phyloP scores from a whole-genome alignment of 2,888 invertebrate genomes.

The Carpatolechia fugitivella region DNA sequence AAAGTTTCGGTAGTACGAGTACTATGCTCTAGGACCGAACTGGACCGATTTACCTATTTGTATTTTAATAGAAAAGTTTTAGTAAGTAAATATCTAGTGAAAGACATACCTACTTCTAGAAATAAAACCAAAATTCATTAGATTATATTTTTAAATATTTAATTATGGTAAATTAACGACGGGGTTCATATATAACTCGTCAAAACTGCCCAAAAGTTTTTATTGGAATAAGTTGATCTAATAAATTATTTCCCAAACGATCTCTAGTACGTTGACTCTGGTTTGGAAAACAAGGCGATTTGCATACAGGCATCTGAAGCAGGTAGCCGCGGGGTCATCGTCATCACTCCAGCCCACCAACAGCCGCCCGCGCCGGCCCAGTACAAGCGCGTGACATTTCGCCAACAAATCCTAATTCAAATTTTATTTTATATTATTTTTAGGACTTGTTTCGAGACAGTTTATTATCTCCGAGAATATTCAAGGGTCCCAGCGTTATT shows the following conservation, averaged over 20 bases:
- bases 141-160: too few relatives aligned
- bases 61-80: too few relatives aligned
- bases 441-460: constrained; percentile 16
- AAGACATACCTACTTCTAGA: too few relatives aligned
- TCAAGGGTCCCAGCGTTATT: constrained; percentile 32
- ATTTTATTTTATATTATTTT: constrained; percentile 41
- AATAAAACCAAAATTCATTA: too few relatives aligned
- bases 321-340: constrained; percentile 74
- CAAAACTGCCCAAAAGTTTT: not conserved
- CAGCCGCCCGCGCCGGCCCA: constrained; percentile 53
- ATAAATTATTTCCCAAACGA: constrained; percentile 61
- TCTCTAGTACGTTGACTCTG: constrained; percentile 62
- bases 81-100: too few relatives aligned
- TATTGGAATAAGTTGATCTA: constrained; percentile 37
- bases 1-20: too few relatives aligned
- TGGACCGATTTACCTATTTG: too few relatives aligned
- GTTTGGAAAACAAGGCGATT: constrained; percentile 62
- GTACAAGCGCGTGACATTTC: constrained; percentile 63
- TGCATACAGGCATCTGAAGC: constrained; percentile 65
- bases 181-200: not conserved
- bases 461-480: constrained; percentile 13
- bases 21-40: too few relatives aligned
- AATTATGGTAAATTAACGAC: too few relatives aligned
- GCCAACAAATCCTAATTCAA: constrained; percentile 52
- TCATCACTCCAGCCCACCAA: too few relatives aligned